Conservation (phyloP, 92 coral and sea anemone genomes). For the Virgularia gustaviana region DNA sequence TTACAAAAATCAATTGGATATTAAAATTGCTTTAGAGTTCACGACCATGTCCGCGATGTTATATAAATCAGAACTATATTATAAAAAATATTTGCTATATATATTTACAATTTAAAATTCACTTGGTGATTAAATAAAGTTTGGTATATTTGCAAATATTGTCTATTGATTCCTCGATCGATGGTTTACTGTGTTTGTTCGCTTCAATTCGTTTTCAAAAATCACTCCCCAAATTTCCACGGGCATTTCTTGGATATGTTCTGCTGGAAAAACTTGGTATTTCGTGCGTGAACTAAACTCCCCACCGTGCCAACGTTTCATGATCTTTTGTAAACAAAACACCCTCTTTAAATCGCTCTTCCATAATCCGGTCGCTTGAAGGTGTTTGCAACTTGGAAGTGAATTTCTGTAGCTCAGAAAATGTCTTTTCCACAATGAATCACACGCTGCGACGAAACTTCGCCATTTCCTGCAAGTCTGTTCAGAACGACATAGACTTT, state of each 20-base stretch:
- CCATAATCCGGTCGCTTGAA: constrained; percentile 57
- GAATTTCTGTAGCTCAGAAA: constrained; percentile 53
- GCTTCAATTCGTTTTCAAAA: constrained; percentile 63
- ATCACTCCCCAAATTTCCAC: constrained; percentile 85
- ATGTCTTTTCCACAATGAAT: constrained; percentile 66
- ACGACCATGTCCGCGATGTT: too few relatives aligned
- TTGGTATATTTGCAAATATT: too few relatives aligned
- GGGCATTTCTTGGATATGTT: constrained; percentile 67
- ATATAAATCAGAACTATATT: too few relatives aligned
- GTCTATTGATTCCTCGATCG: too few relatives aligned
- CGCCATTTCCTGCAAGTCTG: constrained; percentile 64
- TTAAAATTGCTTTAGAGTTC: too few relatives aligned
- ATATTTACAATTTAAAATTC: too few relatives aligned
- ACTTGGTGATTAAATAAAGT: too few relatives aligned
- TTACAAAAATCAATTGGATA: too few relatives aligned
- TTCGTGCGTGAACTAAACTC: constrained; percentile 60
- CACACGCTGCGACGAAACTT: constrained; percentile 54
- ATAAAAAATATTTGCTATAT: too few relatives aligned
- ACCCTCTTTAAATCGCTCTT: constrained; percentile 59
- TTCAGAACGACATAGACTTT: constrained; percentile 73
- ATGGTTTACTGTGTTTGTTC: constrained; percentile 49
- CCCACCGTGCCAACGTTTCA: constrained; percentile 74
- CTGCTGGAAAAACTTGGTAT: constrained; percentile 64
- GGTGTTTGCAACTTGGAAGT: constrained; percentile 43
- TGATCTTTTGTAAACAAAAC: constrained; percentile 63